phyloP scores from a whole-genome alignment of 2,113 vertebrate species.

The Lepisosteus osseus region DNA sequence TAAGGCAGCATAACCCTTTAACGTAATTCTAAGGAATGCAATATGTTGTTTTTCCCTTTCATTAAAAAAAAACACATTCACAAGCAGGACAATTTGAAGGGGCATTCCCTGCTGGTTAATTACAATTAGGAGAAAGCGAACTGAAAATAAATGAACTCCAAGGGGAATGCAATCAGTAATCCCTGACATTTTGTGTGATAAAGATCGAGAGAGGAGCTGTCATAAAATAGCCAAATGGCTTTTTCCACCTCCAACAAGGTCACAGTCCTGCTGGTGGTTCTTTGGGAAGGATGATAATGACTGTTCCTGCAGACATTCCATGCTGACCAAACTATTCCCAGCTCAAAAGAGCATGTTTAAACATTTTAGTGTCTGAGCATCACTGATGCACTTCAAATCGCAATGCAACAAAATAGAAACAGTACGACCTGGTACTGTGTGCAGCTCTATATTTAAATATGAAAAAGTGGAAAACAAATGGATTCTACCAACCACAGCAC shows the following conservation, averaged over 20 bases:
- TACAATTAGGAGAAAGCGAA: constrained; percentile 52
- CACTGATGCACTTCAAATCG: no score
- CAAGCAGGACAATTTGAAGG: not conserved
- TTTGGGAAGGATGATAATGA: constrained; percentile 68
- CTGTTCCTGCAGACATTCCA: constrained; percentile 43
- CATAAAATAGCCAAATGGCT: constrained; percentile 73
- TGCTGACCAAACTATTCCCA: no score
- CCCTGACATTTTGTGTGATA: constrained; percentile 55
- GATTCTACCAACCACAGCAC: no score
- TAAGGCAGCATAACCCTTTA: no score
- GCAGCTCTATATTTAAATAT: no score
- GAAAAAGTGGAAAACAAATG: no score
- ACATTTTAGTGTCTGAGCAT: no score
- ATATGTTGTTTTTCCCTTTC: no score
- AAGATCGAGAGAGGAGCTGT: constrained; percentile 55
- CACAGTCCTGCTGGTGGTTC: constrained; percentile 61
- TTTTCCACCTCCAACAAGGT: constrained; percentile 77
- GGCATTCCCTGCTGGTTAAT: not conserved
- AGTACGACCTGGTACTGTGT: no score
- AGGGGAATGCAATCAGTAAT: constrained; percentile 48
- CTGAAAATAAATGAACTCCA: constrained; percentile 54
- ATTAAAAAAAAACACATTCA: no score
- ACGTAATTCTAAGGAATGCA: no score
- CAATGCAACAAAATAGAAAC: no score
- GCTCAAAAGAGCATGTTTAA: constrained; percentile 20